Percentiles rank a stretch among this genome's conserved stretches.
Evolutionary conservation across 2,888 invertebrate species (phyloP).

Genomic region (Eurytoma adleriae): DNA sequence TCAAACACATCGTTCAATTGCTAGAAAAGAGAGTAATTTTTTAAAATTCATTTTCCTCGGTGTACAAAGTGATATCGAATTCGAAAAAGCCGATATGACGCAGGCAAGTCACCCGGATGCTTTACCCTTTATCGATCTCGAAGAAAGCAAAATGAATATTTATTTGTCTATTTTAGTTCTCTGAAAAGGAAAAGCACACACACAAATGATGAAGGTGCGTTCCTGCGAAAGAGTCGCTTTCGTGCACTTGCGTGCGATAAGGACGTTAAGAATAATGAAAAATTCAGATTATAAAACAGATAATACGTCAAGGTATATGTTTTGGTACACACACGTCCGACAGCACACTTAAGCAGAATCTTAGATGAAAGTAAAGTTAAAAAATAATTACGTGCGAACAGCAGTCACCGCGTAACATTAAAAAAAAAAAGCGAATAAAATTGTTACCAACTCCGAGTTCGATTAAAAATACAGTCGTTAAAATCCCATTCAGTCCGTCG

Average conservation of each 20-base stretch:
- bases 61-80: neutral
- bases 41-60: neutral
- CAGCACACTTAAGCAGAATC: too few relatives aligned
- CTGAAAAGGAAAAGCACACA: constrained; percentile 1
- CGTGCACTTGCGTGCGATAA: constrained; percentile 8
- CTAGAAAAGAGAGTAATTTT: neutral
- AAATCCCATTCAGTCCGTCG: too few relatives aligned
- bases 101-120: neutral
- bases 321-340: too few relatives aligned
- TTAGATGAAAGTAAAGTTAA: too few relatives aligned
- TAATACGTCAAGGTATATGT: neutral
- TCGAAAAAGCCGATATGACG: constrained; percentile 9
- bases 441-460: too few relatives aligned
- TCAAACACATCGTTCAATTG: neutral
- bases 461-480: too few relatives aligned
- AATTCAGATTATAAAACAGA: constrained; percentile 20
- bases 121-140: constrained; percentile 8
- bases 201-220: neutral
- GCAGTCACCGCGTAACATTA: too few relatives aligned
- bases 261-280: constrained; percentile 17
- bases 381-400: too few relatives aligned
- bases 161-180: constrained; percentile 28
- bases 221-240: neutral
- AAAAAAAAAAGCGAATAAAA: too few relatives aligned
- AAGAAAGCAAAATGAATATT: constrained; percentile 41